These are phyloP conservation scores for Eidolon helvum DNA, from an alignment of 2,113 vertebrate species.

Conservation along the genomic window DNA sequence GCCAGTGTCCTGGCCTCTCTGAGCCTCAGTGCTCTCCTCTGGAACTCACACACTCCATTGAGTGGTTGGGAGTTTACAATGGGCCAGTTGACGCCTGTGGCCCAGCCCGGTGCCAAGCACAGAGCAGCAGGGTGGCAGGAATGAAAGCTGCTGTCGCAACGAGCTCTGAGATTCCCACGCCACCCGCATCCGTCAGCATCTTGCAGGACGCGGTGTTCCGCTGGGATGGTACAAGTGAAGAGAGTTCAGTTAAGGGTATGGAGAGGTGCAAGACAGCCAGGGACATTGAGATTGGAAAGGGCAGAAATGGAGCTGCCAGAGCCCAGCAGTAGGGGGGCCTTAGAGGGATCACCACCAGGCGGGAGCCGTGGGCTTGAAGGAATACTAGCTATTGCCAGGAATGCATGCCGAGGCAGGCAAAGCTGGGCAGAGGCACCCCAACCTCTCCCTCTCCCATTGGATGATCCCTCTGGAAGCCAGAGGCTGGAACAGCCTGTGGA, in stretches of 20 bases:
- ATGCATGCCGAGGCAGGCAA: rapidly evolving
- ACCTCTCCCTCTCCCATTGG: neutral
- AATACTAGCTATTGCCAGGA: neutral
- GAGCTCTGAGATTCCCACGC: neutral
- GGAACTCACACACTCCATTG: neutral
- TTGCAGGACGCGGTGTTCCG: rapidly evolving
- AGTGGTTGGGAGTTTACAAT: rapidly evolving
- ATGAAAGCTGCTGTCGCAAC: neutral
- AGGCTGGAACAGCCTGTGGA: neutral
- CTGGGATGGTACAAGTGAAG: neutral
- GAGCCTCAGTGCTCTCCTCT: neutral
- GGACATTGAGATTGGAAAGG: neutral
- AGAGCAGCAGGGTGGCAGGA: neutral
- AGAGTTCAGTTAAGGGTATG: neutral
- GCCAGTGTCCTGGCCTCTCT: neutral
- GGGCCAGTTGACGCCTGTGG: rapidly evolving
- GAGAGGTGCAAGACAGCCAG: neutral
- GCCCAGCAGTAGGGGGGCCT: too few species aligned
- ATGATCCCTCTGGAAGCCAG: too few species aligned
- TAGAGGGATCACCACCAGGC: rapidly evolving
- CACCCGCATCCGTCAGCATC: rapidly evolving
- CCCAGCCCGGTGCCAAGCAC: neutral
- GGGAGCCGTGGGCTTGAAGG: neutral
- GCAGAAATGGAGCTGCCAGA: neutral
- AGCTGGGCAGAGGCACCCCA: neutral